phyloP scores from a whole-genome alignment of 1,140 invertebrate species.

The Listronotus bonariensis region DNA sequence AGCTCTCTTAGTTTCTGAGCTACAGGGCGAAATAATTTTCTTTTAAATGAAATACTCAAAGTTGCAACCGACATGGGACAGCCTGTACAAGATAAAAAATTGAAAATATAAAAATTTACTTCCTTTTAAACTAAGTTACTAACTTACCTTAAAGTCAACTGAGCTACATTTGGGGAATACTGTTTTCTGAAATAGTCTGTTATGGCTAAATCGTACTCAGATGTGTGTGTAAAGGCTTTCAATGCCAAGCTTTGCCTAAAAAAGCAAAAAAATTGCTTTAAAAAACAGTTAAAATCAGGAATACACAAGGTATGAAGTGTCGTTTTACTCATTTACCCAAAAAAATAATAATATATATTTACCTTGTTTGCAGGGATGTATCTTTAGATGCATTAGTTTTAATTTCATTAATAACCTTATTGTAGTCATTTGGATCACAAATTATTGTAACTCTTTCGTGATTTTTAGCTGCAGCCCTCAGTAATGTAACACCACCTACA shows the following conservation, averaged over 20 bases:
- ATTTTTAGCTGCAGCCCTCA: constrained; percentile 97
- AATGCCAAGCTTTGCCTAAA: constrained; percentile 75
- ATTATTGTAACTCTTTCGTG: constrained; percentile 93
- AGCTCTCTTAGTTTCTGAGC: too few species aligned
- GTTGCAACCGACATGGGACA: too few species aligned
- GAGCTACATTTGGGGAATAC: constrained; percentile 77
- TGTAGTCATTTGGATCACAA: constrained; percentile 92
- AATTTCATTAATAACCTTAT: constrained; percentile 70
- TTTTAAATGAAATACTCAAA: too few species aligned
- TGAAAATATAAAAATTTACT: too few species aligned
- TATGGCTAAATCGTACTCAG: constrained; percentile 92
- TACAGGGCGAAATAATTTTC: too few species aligned
- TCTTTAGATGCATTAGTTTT: constrained; percentile 63
- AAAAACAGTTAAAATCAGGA: neutral
- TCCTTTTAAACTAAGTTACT: neutral
- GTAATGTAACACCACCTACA: constrained; percentile 84
- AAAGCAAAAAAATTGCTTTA: constrained; percentile 9
- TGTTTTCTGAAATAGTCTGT: constrained; percentile 94
- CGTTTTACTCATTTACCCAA: too few species aligned
- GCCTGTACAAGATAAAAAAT: too few species aligned
- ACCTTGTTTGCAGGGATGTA: constrained; percentile 78
- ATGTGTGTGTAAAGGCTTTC: constrained; percentile 95
- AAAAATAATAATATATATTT: constrained; percentile 29
- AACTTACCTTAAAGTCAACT: constrained; percentile 69
- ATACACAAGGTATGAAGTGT: neutral